Conservation (phyloP, 2,888 invertebrate genomes). For the Anthrax anthrax region DNA sequence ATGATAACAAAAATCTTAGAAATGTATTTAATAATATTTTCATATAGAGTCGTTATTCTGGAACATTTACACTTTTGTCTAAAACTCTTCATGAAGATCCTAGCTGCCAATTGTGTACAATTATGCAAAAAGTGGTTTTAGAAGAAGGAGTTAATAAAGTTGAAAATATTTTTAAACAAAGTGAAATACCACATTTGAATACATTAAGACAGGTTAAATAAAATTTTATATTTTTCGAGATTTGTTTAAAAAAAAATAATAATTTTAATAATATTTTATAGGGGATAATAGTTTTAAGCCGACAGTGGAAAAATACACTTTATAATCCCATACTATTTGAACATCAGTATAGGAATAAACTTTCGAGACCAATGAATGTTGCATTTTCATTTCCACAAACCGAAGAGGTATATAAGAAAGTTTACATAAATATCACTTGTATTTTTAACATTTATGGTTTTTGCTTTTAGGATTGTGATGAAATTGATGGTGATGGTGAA, state of each 20-base stretch:
- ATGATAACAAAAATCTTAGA: no score
- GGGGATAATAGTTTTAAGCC: constrained; percentile 90
- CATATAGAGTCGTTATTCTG: constrained; percentile 66
- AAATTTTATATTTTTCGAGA: background rate
- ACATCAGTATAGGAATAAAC: constrained; percentile 75
- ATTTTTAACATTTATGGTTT: background rate
- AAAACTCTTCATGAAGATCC: constrained; percentile 90
- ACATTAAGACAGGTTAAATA: constrained; percentile 63
- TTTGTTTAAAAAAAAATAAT: background rate
- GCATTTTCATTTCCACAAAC: constrained; percentile 75
- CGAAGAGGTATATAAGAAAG: constrained; percentile 51
- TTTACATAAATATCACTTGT: background rate
- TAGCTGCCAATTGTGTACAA: constrained; percentile 82
- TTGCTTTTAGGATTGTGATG: constrained; percentile 26
- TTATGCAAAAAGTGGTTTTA: constrained; percentile 70
- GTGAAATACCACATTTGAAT: constrained; percentile 74
- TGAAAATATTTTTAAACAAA: constrained; percentile 68
- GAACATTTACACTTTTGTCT: constrained; percentile 72
- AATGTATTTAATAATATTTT: background rate
- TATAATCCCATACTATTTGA: constrained; percentile 84
- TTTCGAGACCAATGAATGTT: constrained; percentile 70
- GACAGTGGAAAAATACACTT: constrained; percentile 93
- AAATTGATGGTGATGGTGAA: constrained; percentile 32
- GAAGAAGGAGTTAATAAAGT: constrained; percentile 62
- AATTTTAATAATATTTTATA: constrained; percentile 25